A percentile compares a stretch with the other conserved stretches of the same genome.
These are phyloP conservation scores for Calliphora vomitoria DNA, from an alignment of 2,888 invertebrate species.

Conservation along the genomic window DNA sequence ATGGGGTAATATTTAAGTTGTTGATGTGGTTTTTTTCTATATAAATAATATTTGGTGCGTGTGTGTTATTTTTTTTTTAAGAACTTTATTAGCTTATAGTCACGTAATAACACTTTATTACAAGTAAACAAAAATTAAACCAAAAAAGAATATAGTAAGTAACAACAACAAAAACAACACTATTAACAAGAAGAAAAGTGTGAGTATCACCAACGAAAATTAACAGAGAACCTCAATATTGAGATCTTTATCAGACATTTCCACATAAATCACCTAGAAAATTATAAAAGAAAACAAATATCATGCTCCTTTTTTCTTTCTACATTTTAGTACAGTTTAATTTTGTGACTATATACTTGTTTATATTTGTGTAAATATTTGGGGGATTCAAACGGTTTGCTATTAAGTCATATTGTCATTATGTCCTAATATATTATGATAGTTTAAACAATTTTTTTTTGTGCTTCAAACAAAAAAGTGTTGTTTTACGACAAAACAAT, in stretches of 20 bases:
- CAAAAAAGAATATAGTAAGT: background rate
- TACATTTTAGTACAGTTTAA: background rate
- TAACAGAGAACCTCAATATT: conserved; percentile 14
- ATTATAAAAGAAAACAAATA: background rate
- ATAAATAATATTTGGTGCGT: conserved; percentile 10
- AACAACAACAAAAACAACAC: conserved; percentile 4
- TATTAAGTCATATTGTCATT: too few species aligned
- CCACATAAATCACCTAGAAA: conserved; percentile 53
- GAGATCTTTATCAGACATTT: conserved; percentile 54
- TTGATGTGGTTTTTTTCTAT: background rate
- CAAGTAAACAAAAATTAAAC: conserved; percentile 9
- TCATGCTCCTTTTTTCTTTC: background rate
- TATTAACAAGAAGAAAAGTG: conserved; percentile 35
- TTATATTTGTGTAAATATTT: background rate
- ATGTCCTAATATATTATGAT: too few species aligned
- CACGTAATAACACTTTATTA: conserved; percentile 66
- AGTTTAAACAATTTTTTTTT: too few species aligned
- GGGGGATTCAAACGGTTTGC: too few species aligned
- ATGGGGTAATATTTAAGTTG: conserved; percentile 37
- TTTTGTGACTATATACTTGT: background rate
- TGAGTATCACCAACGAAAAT: conserved; percentile 26
- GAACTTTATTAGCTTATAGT: conserved; percentile 66
- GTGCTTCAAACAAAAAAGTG: too few species aligned
- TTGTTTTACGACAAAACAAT: too few species aligned
- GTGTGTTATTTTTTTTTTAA: conserved; percentile 43